Percentiles rank a stretch among this genome's conserved stretches.
These are phyloP conservation scores for Halocynthia roretzi DNA, from an alignment of 23 tunicate species.

Conservation along the genomic window DNA sequence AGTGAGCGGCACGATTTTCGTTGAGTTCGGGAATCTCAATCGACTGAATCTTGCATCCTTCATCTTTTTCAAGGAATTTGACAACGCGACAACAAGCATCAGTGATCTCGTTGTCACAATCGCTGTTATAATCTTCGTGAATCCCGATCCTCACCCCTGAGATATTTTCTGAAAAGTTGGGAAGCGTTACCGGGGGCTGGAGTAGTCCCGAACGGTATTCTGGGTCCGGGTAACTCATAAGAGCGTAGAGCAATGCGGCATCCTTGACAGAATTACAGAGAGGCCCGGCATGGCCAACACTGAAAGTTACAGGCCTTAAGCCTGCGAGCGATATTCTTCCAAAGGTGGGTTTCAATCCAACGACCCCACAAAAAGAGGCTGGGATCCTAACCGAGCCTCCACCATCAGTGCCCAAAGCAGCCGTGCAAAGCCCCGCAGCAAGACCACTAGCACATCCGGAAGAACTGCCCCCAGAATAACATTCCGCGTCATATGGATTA, in stretches of 20 bases:
- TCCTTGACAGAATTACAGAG: conserved; percentile 51
- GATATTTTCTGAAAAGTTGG: conserved; percentile 27
- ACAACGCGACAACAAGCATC: conserved; percentile 19
- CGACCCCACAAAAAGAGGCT: conserved; percentile 51
- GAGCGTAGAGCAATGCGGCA: conserved; percentile 42
- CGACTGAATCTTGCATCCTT: conserved; percentile 15
- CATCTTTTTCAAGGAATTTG: conserved; percentile 9
- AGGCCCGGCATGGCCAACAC: conserved; percentile 58
- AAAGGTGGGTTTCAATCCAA: conserved; percentile 82
- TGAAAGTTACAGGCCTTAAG: conserved; percentile 15
- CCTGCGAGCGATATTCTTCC: conserved; percentile 20
- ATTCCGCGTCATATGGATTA: conserved; percentile 47
- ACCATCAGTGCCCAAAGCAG: conserved; percentile 72
- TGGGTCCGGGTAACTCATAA: conserved; percentile 50
- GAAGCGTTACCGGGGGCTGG: conserved; percentile 56
- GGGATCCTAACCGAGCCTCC: conserved; percentile 85
- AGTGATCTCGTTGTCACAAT: conserved; percentile 35
- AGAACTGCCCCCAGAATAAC: conserved; percentile 74
- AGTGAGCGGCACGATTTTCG: conserved; percentile 34
- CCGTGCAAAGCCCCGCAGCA: conserved; percentile 47
- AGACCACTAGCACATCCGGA: conserved; percentile 77
- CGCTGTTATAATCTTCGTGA: conserved; percentile 25
- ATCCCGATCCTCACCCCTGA: conserved; percentile 57
- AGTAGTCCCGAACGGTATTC: conserved; percentile 17
- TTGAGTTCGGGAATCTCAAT: conserved; percentile 44